phyloP scores from a whole-genome alignment of 2,113 vertebrate species.

The Ahaetulla prasina region DNA sequence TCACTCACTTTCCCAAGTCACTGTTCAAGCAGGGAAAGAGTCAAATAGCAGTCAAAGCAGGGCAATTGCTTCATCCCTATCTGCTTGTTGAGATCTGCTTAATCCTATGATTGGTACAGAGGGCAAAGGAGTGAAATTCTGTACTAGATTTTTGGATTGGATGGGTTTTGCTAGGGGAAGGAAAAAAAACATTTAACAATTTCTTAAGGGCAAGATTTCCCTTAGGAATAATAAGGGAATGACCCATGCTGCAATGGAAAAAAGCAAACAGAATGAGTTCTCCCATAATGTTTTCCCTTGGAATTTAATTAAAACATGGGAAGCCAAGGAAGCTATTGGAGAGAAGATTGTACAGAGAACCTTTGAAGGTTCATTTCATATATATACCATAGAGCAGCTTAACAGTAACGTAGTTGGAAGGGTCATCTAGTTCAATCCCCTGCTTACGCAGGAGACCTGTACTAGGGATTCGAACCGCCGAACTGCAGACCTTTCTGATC shows the following conservation, averaged over 20 bases:
- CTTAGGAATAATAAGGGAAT: not conserved
- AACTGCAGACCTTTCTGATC: no score
- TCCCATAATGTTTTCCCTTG: not conserved
- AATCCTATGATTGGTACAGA: not conserved
- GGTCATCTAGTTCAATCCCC: no score
- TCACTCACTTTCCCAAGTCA: not conserved
- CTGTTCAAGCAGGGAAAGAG: not conserved
- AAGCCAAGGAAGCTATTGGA: not conserved
- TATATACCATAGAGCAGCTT: not conserved
- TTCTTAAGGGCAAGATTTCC: not conserved
- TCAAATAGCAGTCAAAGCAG: not conserved
- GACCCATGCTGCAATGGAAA: not conserved
- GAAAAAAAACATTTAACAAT: not conserved
- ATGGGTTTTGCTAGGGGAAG: not conserved
- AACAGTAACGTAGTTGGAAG: no score
- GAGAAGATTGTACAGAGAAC: not conserved
- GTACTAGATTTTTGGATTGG: not conserved
- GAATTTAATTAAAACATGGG: not conserved
- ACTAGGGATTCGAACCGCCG: no score
- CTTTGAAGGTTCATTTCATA: not conserved
- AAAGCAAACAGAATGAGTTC: not conserved
- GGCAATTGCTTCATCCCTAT: not conserved
- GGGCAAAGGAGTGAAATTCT: not conserved
- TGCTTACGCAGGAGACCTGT: no score
- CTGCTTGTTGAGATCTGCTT: not conserved